Evolutionary conservation across 2,888 invertebrate species (phyloP), one percentile per base, ranked within the genome.

Genomic region (Andrena trimmerana): DNA sequence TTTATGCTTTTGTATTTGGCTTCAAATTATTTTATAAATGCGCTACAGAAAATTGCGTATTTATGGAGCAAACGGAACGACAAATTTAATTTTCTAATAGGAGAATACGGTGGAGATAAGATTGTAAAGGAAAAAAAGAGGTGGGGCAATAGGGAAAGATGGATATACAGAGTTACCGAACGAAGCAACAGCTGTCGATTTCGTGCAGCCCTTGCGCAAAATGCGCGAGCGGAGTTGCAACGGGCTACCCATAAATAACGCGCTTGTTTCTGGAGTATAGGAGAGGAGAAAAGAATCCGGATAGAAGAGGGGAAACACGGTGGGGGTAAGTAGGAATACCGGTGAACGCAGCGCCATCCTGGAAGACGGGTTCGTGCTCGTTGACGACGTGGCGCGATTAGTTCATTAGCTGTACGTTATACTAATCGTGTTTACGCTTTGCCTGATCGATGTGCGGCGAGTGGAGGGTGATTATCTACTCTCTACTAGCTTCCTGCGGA

Each of bases 161-260:
- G 90, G 85, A 85, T 87, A 86, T 85, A 86, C 82, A 87, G 68
- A 84, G 84, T 84, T 85, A 86, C 85, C 83, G 89, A 86, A 85
- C 85, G 83, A 85, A 88, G 88, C 89, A 92, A 92, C 92, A 92
- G 92, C 91, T 92, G 92, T 92, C 92, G 92, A 92, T 92, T 92
- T 88, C 84, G 86, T 88, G 87, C 88, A 84, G 84, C 68, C 86
- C 87, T 84, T 78, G 89, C 87, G 85, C 88, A 88, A 88, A 90
- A 88, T 90, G 88, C 86, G 85, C 83, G 42, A 82, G 82, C 83
- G 75, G 85, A 89, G 86, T 87, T 86, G 90, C 89, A 90, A 88
- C 87, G 86, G 88, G 88, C 90, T 86, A 84, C 67, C 90, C 91
- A 92, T 92, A 92, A 92, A 92, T 92, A 92, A 91, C 90, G 85